A percentile compares a stretch with the other conserved stretches of the same genome.
These are phyloP conservation scores for Mobula birostris DNA, from an alignment of 2,113 vertebrate genomes.

Conservation along the genomic window DNA sequence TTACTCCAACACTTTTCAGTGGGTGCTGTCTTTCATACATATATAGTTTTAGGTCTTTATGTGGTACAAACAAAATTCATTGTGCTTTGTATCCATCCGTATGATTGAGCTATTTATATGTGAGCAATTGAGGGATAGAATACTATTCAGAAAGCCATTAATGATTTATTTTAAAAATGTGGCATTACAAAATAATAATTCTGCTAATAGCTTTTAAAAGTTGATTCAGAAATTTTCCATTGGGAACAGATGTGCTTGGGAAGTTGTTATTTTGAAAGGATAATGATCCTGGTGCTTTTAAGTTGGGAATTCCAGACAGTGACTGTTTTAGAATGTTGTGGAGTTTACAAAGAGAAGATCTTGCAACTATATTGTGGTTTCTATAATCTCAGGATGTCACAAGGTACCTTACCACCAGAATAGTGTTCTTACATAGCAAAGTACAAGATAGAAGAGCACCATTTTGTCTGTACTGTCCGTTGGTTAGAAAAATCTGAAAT, in stretches of 20 bases:
- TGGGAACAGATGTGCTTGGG: background rate
- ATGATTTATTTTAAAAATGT: background rate
- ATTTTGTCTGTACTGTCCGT: background rate
- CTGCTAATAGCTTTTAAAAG: background rate
- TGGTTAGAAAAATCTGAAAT: background rate
- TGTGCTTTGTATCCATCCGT: background rate
- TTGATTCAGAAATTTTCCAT: background rate
- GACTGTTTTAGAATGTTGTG: background rate
- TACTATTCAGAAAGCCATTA: background rate
- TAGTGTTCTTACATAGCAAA: background rate
- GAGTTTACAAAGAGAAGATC: background rate
- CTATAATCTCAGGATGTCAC: background rate
- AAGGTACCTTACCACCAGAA: background rate
- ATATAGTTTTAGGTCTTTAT: background rate
- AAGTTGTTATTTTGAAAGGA: background rate
- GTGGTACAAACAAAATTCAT: background rate
- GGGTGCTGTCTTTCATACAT: background rate
- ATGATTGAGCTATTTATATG: background rate
- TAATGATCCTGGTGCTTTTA: background rate
- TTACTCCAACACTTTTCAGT: background rate
- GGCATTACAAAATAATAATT: background rate
- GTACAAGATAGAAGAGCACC: background rate
- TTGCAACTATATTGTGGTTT: background rate
- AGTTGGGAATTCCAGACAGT: background rate
- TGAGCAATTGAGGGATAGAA: background rate